phyloP scores from a whole-genome alignment of 2,797 vertebrate genomes.

The Euphonia xanthogaster region DNA sequence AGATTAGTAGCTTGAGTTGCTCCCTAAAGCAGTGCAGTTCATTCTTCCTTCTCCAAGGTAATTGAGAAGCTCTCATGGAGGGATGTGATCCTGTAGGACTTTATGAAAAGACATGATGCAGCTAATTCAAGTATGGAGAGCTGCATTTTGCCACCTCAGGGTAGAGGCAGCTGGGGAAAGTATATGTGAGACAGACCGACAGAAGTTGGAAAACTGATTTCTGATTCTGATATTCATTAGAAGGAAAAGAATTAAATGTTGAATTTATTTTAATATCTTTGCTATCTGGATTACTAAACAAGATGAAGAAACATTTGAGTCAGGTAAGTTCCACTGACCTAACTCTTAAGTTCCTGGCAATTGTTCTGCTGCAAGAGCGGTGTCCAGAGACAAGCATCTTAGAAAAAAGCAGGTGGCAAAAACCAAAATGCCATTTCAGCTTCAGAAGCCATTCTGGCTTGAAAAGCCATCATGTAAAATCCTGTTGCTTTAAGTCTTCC shows the following conservation, averaged over 20 bases:
- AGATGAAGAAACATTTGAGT: constrained; percentile 98
- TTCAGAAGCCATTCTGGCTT: neutral
- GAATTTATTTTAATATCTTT: constrained; percentile 42
- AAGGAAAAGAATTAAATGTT: neutral
- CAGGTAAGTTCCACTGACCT: constrained; percentile 83
- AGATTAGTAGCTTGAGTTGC: neutral
- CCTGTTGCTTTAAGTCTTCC: neutral
- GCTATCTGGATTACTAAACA: constrained; percentile 47
- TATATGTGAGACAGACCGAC: neutral
- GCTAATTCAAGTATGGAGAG: neutral
- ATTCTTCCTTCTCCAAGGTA: neutral
- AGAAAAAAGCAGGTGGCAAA: neutral
- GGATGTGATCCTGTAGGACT: neutral
- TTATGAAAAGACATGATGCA: neutral
- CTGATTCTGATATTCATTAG: neutral
- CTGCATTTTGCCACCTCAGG: neutral
- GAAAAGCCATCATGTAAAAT: neutral
- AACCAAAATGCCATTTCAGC: neutral
- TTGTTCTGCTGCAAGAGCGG: neutral
- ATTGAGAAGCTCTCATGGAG: neutral
- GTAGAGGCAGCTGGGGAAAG: neutral
- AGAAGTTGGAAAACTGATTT: neutral
- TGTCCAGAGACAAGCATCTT: neutral
- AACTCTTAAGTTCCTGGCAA: neutral
- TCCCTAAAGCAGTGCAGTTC: neutral